phyloP scores from a whole-genome alignment of 2,888 invertebrate species.

The Mermis nigrescens region DNA sequence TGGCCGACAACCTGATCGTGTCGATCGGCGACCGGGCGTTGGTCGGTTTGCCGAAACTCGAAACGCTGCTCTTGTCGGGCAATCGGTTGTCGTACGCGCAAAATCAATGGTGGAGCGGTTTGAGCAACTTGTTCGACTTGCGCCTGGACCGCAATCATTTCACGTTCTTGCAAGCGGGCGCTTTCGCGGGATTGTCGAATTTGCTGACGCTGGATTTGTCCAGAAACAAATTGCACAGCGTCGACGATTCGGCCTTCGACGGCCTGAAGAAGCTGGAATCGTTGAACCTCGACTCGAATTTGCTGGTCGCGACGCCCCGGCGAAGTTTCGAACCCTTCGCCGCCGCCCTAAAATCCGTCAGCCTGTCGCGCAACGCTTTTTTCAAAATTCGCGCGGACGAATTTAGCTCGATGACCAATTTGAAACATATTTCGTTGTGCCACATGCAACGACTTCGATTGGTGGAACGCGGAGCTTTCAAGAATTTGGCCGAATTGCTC shows the following conservation, averaged over 20 bases:
- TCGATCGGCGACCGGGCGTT: constrained; percentile 29
- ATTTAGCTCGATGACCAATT: constrained; percentile 23
- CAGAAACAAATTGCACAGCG: constrained; percentile 25
- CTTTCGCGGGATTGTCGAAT: constrained; percentile 5
- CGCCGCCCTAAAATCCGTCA: constrained; percentile 15
- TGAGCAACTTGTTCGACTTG: constrained; percentile 9
- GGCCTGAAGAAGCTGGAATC: constrained; percentile 28
- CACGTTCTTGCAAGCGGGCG: constrained; percentile 3
- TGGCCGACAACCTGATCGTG: constrained; percentile 29
- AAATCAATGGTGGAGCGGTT: constrained; percentile 8
- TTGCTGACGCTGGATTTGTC: constrained; percentile 9
- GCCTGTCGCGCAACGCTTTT: constrained; percentile 22
- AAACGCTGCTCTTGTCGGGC: constrained; percentile 29
- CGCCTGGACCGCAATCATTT: constrained; percentile 9
- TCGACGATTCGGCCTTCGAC: constrained; percentile 34
- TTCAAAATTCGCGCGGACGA: constrained; percentile 18
- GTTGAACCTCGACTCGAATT: constrained; percentile 22
- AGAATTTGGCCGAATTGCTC: constrained; percentile 30
- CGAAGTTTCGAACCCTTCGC: constrained; percentile 17
- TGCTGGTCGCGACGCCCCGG: constrained; percentile 17
- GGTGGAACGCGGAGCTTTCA: constrained; percentile 34
- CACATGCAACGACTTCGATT: constrained; percentile 32
- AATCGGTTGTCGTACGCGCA: constrained; percentile 19
- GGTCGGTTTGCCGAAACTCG: constrained; percentile 22
- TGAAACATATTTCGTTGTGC: constrained; percentile 31